Evolutionary conservation across 2,113 vertebrate species (phyloP).

Genomic region (Ia io): DNA sequence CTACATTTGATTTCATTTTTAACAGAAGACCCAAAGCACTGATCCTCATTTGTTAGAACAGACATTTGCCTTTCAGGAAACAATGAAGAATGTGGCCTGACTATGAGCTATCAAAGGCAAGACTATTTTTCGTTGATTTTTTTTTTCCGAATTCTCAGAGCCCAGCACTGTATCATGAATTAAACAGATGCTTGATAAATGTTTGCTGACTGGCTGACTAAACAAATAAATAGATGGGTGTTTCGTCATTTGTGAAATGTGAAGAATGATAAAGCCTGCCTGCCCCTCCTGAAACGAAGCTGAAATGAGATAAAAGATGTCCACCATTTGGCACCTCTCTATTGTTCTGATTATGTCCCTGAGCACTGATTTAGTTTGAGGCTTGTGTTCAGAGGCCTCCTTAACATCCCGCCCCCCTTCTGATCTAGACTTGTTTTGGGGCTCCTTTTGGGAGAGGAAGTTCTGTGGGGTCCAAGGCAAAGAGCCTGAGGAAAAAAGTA

Average conservation of each 20-base stretch:
- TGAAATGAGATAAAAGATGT: not conserved
- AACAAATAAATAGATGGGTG: not conserved
- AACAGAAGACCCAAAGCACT: not conserved
- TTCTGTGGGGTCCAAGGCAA: not conserved
- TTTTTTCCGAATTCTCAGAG: not conserved
- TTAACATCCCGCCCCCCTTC: not conserved
- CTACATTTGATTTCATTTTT: not conserved
- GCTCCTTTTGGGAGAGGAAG: not conserved
- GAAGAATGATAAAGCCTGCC: not conserved
- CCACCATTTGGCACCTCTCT: not conserved
- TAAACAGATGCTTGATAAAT: not conserved
- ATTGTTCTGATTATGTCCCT: not conserved
- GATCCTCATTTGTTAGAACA: not conserved
- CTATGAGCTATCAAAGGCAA: not conserved
- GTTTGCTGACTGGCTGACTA: not conserved
- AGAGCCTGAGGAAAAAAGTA: not conserved
- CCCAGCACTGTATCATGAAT: not conserved
- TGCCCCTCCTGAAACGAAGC: not conserved
- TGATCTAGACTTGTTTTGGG: not conserved
- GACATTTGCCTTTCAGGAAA: not conserved
- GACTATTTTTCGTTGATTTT: not conserved
- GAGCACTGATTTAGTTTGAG: not conserved
- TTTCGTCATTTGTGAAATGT: not conserved
- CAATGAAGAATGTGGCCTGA: not conserved
- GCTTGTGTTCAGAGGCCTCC: not conserved